phyloP scores from a whole-genome alignment of 2,888 invertebrate genomes.

The Nebria brevicollis region DNA sequence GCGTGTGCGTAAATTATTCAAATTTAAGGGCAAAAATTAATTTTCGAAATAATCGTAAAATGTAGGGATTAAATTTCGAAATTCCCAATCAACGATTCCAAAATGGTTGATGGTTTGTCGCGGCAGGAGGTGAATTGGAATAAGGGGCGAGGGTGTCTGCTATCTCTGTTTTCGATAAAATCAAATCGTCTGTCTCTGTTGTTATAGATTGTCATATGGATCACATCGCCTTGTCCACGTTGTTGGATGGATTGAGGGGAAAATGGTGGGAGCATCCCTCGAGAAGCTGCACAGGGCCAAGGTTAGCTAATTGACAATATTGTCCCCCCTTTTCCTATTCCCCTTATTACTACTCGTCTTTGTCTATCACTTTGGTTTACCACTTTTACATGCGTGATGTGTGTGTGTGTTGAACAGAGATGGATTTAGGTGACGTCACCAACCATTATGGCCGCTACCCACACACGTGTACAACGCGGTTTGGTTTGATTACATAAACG shows the following conservation, averaged over 20 bases:
- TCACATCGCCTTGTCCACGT: neutral
- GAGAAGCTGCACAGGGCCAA: constrained; percentile 17
- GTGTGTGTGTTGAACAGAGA: constrained; percentile 20
- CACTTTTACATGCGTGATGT: neutral
- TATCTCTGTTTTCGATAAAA: constrained; percentile 6
- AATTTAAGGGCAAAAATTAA: neutral
- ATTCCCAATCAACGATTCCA: constrained; percentile 8
- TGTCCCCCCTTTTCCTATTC: constrained; percentile 3
- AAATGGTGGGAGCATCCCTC: neutral
- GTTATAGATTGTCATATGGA: constrained; percentile 4
- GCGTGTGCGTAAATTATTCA: neutral
- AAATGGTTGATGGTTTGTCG: constrained; percentile 26
- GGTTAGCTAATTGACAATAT: constrained; percentile 36
- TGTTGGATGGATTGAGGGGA: neutral
- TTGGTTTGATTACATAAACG: constrained; percentile 2
- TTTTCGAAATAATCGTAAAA: neutral
- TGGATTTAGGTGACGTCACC: constrained; percentile 26
- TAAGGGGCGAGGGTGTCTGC: neutral
- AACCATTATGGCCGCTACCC: constrained; percentile 37
- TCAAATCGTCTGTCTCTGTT: constrained; percentile 8
- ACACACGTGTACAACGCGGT: constrained; percentile 30
- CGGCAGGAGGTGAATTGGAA: constrained; percentile 15
- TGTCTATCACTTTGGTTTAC: neutral
- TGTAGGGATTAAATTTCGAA: neutral
- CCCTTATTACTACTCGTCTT: constrained; percentile 10